Conservation (phyloP, 2,888 invertebrate species). For the Macrophya alboannulata region DNA sequence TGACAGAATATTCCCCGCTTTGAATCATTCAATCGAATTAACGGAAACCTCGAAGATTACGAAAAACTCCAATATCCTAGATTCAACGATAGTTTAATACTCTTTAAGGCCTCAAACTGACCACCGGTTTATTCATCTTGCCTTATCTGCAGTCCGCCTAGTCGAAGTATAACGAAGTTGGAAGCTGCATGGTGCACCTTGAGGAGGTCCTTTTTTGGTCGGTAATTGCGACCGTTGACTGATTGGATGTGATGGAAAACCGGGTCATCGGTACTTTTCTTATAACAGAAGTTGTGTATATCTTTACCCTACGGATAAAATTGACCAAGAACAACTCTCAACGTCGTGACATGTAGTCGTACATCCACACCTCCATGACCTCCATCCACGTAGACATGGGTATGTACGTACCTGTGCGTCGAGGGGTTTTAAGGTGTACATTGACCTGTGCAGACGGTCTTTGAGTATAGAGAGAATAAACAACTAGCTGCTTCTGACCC, state of each 20-base stretch:
- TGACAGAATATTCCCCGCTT: no score
- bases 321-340: not conserved
- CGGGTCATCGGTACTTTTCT: slow-evolving; percentile 11
- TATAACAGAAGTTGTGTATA: not conserved
- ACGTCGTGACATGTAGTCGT: no score
- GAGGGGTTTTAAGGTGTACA: not conserved
- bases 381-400: not conserved
- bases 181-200: not conserved
- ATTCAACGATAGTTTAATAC: not conserved
- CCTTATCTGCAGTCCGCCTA: slow-evolving; percentile 6
- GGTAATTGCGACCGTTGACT: slow-evolving; percentile 14
- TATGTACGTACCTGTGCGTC: not conserved
- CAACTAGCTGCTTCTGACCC: not conserved
- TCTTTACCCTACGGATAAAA: not conserved
- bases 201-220: slow-evolving; percentile 31
- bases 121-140: slow-evolving; percentile 19
- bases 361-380: no score
- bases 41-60: not conserved
- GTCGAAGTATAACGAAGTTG: not conserved
- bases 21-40: no score
- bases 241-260: not conserved
- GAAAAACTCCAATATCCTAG: not conserved
- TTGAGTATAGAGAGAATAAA: slow-evolving; percentile 3
- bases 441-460: not conserved
- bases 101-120: not conserved